Conservation (phyloP, 2,888 invertebrate species). For the Bedellia somnulentella region DNA sequence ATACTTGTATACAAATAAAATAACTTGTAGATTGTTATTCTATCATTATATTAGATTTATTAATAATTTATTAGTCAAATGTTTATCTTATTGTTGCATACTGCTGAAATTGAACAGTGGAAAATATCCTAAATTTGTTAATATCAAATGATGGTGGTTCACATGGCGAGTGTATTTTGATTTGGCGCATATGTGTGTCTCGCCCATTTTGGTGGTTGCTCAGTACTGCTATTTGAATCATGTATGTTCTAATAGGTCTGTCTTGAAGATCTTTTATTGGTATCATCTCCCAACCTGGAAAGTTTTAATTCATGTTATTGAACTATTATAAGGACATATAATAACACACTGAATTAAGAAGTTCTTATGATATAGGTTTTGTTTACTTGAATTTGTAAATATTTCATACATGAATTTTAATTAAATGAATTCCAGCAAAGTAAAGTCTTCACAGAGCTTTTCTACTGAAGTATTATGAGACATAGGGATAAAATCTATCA, state of each 20-base stretch:
- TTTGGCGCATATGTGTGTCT: constrained; percentile 97
- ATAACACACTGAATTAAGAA: background rate
- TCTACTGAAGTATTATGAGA: no score
- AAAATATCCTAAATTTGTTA: constrained; percentile 76
- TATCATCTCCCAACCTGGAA: constrained; percentile 90
- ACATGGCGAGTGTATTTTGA: constrained; percentile 90
- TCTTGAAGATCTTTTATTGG: constrained; percentile 87
- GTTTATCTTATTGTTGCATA: constrained; percentile 77
- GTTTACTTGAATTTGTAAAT: no score
- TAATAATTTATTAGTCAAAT: no score
- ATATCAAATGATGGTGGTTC: constrained; percentile 67
- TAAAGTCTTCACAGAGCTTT: no score
- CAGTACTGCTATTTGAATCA: constrained; percentile 94
- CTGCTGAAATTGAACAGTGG: constrained; percentile 80
- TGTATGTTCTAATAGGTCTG: constrained; percentile 89
- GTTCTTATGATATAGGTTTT: no score
- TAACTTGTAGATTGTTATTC: no score
- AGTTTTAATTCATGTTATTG: background rate
- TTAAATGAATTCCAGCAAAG: no score
- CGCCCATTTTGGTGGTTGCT: constrained; percentile 99
- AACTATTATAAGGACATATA: no score
- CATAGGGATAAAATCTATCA: no score
- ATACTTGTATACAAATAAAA: no score
- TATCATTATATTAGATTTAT: no score
- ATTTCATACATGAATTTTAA: no score